These are phyloP conservation scores for Dryomyza anilis DNA, from an alignment of 2,888 invertebrate genomes.

Conservation along the genomic window DNA sequence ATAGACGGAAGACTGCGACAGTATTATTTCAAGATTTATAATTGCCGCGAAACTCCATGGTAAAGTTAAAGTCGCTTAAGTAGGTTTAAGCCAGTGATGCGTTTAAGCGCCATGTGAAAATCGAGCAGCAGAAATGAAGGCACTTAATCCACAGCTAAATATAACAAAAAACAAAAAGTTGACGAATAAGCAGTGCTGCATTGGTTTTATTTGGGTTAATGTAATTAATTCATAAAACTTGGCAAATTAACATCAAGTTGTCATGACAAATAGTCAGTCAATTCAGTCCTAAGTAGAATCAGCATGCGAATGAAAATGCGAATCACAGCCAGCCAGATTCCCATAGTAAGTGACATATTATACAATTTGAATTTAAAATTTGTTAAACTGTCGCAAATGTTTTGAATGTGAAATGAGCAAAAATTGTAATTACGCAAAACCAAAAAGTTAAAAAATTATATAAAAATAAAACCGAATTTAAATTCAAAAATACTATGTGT, in stretches of 20 bases:
- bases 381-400: conserved; percentile 54
- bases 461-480: too few relatives aligned
- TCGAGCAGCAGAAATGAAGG: not conserved
- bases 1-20: not conserved
- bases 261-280: too few relatives aligned
- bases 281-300: too few relatives aligned
- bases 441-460: too few relatives aligned
- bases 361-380: conserved; percentile 53
- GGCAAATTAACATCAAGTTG: not conserved
- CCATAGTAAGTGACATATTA: too few relatives aligned
- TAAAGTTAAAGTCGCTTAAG: not conserved
- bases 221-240: not conserved
- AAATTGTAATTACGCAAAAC: conserved; percentile 9
- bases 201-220: too few relatives aligned
- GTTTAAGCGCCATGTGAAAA: conserved; percentile 6
- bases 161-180: too few relatives aligned
- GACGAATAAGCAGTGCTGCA: too few relatives aligned
- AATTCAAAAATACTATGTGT: too few relatives aligned
- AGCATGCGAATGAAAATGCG: too few relatives aligned
- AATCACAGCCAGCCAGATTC: too few relatives aligned
- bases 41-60: not conserved
- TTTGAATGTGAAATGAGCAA: conserved; percentile 51
- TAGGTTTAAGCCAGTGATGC: not conserved
- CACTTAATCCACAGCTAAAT: not conserved
- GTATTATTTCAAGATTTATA: not conserved